A percentile compares a stretch with the other conserved stretches of the same genome.
Evolutionary conservation across 2,888 invertebrate genomes (phyloP).

Genomic region (Leptarthrus brevirostris): DNA sequence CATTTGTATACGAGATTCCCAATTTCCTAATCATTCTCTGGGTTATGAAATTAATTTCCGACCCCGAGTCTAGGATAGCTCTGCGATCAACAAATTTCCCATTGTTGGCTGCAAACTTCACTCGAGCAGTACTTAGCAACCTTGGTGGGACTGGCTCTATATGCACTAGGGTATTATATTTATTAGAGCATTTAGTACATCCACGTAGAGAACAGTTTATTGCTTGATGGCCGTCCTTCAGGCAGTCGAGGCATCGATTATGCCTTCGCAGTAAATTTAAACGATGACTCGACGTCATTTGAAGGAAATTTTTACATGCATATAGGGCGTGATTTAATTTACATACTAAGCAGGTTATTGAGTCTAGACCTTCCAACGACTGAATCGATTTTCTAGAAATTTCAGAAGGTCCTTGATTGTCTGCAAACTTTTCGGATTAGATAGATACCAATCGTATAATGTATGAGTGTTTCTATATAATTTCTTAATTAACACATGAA

Average conservation of each 20-base stretch:
- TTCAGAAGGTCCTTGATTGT: background rate
- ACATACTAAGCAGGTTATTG: background rate
- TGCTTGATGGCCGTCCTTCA: too few relatives aligned
- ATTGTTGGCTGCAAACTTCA: too few relatives aligned
- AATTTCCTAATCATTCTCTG: too few relatives aligned
- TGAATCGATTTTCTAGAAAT: background rate
- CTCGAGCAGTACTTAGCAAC: too few relatives aligned
- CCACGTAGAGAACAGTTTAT: too few relatives aligned
- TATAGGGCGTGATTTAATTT: background rate
- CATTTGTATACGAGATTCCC: too few relatives aligned
- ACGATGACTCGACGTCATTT: background rate
- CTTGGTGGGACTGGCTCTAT: too few relatives aligned
- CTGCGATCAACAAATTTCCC: too few relatives aligned
- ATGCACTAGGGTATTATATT: too few relatives aligned
- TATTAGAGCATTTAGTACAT: too few relatives aligned
- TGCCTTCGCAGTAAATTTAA: background rate
- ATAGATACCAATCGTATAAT: background rate
- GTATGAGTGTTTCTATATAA: background rate
- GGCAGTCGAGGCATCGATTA: background rate
- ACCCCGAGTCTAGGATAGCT: too few relatives aligned
- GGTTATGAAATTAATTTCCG: too few relatives aligned
- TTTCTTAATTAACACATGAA: background rate
- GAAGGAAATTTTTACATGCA: background rate
- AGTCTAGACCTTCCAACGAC: background rate
- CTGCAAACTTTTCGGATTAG: background rate